These are phyloP conservation scores for Pocillopora verrucosa DNA, from an alignment of 64 coral and sea anemone species.

Conservation along the genomic window DNA sequence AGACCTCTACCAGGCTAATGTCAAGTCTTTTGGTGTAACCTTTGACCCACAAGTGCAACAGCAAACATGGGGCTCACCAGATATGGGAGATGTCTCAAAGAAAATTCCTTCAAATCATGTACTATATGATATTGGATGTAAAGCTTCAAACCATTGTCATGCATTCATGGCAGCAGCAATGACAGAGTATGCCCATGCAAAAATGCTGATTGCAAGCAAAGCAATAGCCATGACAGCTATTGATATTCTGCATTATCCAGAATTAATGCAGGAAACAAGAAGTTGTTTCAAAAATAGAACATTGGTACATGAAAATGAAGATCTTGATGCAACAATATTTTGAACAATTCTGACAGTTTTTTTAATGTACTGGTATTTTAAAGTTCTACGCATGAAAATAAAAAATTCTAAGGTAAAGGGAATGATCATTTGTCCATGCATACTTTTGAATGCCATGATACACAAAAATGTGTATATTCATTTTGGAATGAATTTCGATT, in stretches of 20 bases:
- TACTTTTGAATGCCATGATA: slow-evolving; percentile 9
- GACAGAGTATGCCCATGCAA: slow-evolving; percentile 67
- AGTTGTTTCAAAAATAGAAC: slow-evolving; percentile 24
- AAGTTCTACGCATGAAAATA: not conserved
- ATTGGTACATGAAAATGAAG: slow-evolving; percentile 1
- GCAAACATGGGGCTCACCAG: slow-evolving; percentile 65
- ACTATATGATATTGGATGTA: slow-evolving; percentile 59
- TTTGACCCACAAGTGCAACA: slow-evolving; percentile 29
- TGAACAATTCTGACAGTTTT: slow-evolving; percentile 11
- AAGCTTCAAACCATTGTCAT: slow-evolving; percentile 80
- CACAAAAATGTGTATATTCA: no score
- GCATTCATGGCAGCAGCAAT: slow-evolving; percentile 72
- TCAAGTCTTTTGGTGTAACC: slow-evolving; percentile 53
- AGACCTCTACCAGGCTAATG: slow-evolving; percentile 76
- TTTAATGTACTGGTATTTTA: slow-evolving; percentile 39
- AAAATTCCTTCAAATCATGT: slow-evolving; percentile 66
- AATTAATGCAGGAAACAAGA: slow-evolving; percentile 54
- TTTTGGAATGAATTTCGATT: no score
- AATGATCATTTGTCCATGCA: slow-evolving; percentile 22
- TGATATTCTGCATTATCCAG: slow-evolving; percentile 65
- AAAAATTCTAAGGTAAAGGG: no score
- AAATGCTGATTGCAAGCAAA: slow-evolving; percentile 82
- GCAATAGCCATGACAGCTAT: slow-evolving; percentile 81
- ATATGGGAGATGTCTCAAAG: slow-evolving; percentile 93
- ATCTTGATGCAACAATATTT: no score